Conservation (phyloP, 2,797 vertebrate species). For the Enteromius paludinosus region DNA sequence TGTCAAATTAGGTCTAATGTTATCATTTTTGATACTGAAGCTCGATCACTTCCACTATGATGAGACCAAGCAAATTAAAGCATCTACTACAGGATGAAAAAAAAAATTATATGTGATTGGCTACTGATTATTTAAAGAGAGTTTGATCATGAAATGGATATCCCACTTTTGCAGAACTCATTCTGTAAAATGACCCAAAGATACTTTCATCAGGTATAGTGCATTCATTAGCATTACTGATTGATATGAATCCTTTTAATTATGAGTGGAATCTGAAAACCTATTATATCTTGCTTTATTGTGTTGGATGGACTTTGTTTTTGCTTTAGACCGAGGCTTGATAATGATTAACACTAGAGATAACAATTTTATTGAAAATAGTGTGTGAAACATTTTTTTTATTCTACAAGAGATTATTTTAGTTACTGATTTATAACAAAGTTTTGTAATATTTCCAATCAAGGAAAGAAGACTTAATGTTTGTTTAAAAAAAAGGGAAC, state of each 20-base stretch:
- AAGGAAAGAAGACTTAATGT: background rate
- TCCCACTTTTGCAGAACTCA: background rate
- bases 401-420: background rate
- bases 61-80: background rate
- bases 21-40: background rate
- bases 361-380: constrained; percentile 1
- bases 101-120: background rate
- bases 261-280: background rate
- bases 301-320: constrained; percentile 13
- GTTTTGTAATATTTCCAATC: background rate
- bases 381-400: background rate
- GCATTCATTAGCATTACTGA: background rate
- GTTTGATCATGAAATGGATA: background rate
- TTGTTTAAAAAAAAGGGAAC: background rate
- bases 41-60: background rate
- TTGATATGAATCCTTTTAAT: background rate
- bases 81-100: background rate
- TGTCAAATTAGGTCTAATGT: background rate
- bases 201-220: background rate
- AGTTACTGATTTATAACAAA: background rate
- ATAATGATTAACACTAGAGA: constrained; percentile 34
- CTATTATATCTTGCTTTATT: background rate
- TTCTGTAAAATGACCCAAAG: background rate
- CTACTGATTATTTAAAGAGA: background rate
- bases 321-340: background rate